These are phyloP conservation scores for Baronia brevicornis DNA, from an alignment of 2,888 invertebrate species.

Conservation along the genomic window DNA sequence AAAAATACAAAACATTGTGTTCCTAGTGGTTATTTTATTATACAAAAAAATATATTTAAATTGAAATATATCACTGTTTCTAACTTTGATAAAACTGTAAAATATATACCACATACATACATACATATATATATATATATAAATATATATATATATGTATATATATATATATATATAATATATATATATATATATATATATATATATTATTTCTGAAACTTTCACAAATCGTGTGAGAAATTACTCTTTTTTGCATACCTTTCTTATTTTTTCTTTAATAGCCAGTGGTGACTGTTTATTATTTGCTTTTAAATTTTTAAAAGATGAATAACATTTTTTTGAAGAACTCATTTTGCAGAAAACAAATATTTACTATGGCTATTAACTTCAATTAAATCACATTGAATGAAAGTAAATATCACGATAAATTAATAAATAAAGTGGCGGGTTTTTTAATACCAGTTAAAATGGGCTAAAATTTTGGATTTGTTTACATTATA, in stretches of 20 bases:
- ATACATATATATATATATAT: constrained; percentile 1
- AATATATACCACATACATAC: neutral
- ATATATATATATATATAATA: neutral
- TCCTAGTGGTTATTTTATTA: too few species aligned
- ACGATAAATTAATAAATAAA: neutral
- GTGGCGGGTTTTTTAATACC: too few species aligned
- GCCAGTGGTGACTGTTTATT: constrained; percentile 54
- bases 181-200: constrained; percentile 3
- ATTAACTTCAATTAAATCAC: too few species aligned
- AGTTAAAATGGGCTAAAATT: too few species aligned
- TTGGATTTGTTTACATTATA: too few species aligned
- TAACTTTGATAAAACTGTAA: neutral
- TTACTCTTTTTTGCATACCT: constrained; percentile 31
- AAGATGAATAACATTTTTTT: constrained; percentile 38
- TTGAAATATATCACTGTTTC: too few species aligned
- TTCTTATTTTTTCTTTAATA: constrained; percentile 62
- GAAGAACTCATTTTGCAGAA: constrained; percentile 39
- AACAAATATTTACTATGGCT: neutral
- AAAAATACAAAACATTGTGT: constrained; percentile 4
- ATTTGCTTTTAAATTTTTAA: constrained; percentile 41
- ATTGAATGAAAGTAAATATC: too few species aligned
- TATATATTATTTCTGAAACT: neutral
- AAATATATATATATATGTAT: neutral
- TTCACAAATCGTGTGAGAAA: constrained; percentile 1
- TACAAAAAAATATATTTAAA: too few species aligned